These are phyloP conservation scores for Zosterops hypoxanthus DNA, from an alignment of 2,113 vertebrate species.

Conservation along the genomic window DNA sequence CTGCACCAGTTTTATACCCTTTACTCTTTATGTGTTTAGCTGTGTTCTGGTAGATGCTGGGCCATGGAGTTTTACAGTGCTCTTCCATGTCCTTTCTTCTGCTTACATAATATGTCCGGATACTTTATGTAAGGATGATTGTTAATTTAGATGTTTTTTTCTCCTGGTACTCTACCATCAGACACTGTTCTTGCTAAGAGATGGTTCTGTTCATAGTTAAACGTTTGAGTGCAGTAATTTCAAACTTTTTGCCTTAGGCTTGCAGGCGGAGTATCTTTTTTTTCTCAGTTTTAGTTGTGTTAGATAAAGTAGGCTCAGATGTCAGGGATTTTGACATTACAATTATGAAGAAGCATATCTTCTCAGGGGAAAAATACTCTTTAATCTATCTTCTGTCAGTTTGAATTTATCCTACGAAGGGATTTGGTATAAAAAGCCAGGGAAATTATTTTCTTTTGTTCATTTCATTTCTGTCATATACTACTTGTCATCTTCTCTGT, in stretches of 20 bases:
- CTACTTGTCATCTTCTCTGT: neutral
- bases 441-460: slow-evolving; percentile 32
- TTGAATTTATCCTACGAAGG: slow-evolving; percentile 8
- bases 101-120: neutral
- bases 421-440: neutral
- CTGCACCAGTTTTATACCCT: neutral
- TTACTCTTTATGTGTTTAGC: neutral
- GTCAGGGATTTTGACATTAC: slow-evolving; percentile 28
- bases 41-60: neutral
- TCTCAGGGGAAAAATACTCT: neutral
- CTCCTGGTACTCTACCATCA: neutral
- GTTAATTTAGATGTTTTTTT: slow-evolving; percentile 18
- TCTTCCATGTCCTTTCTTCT: neutral
- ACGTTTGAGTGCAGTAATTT: neutral
- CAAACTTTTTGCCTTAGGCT: neutral
- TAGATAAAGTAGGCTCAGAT: slow-evolving; percentile 1
- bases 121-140: slow-evolving; percentile 32
- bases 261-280: neutral
- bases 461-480: neutral
- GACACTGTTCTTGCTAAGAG: neutral
- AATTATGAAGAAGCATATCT: neutral
- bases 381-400: slow-evolving; percentile 28
- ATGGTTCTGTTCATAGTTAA: neutral
- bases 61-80: neutral
- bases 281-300: neutral